Evolutionary conservation across 2,888 invertebrate genomes (phyloP).

Genomic region (Netelia fuscicornis): DNA sequence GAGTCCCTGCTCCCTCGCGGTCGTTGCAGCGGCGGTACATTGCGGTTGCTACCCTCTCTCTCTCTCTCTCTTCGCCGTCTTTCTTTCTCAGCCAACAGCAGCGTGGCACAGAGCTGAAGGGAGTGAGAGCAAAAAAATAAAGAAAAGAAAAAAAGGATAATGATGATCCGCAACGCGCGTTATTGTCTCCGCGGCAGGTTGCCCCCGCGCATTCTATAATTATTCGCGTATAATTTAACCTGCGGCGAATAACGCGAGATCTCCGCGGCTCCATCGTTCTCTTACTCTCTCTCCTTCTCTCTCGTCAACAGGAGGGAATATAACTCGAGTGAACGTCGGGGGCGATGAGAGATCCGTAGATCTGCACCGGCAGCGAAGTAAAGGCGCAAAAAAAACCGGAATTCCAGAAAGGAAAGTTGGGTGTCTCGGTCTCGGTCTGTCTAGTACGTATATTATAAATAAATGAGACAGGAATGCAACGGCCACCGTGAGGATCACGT

Average conservation of each 20-base stretch:
- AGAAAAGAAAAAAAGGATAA: constrained; percentile 68
- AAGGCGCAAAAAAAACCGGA: constrained; percentile 40
- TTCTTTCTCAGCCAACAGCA: constrained; percentile 7
- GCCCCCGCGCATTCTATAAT: constrained; percentile 75
- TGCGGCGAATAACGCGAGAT: constrained; percentile 62
- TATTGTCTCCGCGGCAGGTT: constrained; percentile 79
- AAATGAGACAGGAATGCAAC: constrained; percentile 39
- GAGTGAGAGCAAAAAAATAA: neutral
- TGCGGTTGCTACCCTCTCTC: constrained; percentile 51
- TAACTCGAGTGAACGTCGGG: constrained; percentile 58
- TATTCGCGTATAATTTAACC: constrained; percentile 76
- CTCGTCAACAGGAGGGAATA: constrained; percentile 29
- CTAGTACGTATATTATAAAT: constrained; percentile 53
- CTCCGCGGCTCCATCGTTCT: constrained; percentile 16
- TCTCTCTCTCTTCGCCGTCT: constrained; percentile 40
- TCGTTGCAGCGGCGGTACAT: constrained; percentile 53
- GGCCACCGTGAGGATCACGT: constrained; percentile 21
- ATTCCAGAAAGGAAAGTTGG: constrained; percentile 65
- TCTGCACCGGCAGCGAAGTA: constrained; percentile 16
- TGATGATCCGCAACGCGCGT: constrained; percentile 77
- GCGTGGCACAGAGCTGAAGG: constrained; percentile 32
- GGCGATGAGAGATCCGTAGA: constrained; percentile 51
- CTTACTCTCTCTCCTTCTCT: constrained; percentile 6
- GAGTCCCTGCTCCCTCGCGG: constrained; percentile 53
- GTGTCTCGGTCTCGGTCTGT: constrained; percentile 57